These are phyloP conservation scores for Eulemur albifrons DNA, from an alignment of 2,797 vertebrate genomes.

Conservation along the genomic window DNA sequence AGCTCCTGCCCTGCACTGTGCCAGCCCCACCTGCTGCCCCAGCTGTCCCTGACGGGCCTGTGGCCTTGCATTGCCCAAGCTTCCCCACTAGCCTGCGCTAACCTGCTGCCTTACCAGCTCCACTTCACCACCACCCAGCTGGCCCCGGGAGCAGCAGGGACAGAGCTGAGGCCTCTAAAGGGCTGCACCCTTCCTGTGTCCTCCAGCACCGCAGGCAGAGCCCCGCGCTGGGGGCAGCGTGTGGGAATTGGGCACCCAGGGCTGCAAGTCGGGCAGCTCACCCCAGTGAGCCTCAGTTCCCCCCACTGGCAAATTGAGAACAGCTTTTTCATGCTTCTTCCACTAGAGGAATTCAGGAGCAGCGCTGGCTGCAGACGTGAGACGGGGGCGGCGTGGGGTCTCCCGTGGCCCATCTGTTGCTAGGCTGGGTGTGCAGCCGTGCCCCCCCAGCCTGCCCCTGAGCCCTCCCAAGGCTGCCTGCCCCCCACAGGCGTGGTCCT, in stretches of 20 bases:
- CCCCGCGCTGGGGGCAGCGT: rapidly evolving
- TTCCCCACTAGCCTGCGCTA: too few relatives aligned
- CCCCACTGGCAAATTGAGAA: background rate
- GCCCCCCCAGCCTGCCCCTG: background rate
- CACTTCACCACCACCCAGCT: background rate
- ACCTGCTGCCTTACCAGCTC: background rate
- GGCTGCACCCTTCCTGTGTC: rapidly evolving
- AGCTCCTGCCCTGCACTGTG: too few relatives aligned
- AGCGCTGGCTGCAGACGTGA: background rate
- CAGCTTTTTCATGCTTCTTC: rapidly evolving
- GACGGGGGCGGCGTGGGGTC: background rate
- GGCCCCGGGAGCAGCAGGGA: background rate
- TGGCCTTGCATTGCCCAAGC: background rate
- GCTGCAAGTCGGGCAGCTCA: too few relatives aligned
- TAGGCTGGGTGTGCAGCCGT: background rate
- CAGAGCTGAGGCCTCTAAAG: background rate
- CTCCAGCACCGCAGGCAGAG: background rate
- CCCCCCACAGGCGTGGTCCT: rapidly evolving
- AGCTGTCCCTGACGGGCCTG: background rate
- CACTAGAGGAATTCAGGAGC: too few relatives aligned
- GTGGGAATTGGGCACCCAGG: background rate
- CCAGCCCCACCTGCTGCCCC: background rate
- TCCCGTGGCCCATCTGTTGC: background rate
- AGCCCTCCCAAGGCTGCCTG: rapidly evolving
- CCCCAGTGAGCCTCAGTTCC: rapidly evolving